Conservation (phyloP, 2,888 invertebrate genomes). For the Drosophila longiperda region DNA sequence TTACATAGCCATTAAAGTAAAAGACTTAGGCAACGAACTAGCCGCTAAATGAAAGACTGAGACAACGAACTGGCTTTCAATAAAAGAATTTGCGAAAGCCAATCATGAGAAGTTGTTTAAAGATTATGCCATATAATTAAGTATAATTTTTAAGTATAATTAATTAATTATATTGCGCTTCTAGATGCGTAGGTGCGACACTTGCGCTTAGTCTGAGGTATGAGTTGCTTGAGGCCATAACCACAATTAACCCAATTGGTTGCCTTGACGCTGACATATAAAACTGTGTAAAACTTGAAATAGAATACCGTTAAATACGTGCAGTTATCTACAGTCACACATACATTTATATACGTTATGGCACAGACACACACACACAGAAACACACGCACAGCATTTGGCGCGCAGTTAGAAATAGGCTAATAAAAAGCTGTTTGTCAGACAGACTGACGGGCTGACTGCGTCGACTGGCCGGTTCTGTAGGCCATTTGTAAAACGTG, state of each 20-base stretch:
- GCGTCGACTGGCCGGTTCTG: conserved; percentile 64
- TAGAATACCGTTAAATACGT: conserved; percentile 77
- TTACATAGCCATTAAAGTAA: neutral
- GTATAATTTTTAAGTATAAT: neutral
- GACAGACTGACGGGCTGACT: conserved; percentile 52
- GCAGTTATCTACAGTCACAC: conserved; percentile 49
- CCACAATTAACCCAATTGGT: conserved; percentile 54
- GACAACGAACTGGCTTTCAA: neutral
- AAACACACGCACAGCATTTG: conserved; percentile 26
- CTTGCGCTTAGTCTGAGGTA: conserved; percentile 21
- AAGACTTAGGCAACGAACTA: neutral
- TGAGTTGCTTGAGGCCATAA: conserved; percentile 16
- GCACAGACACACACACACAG: conserved; percentile 10
- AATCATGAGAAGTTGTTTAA: neutral
- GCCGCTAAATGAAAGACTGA: neutral
- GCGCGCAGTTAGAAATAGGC: conserved; percentile 62
- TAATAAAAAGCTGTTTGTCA: conserved; percentile 70
- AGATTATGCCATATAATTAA: neutral
- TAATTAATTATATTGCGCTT: conserved; percentile 3
- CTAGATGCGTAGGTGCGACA: conserved; percentile 46
- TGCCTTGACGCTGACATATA: conserved; percentile 40
- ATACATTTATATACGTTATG: conserved; percentile 17
- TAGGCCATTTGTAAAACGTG: conserved; percentile 60
- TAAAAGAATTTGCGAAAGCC: neutral
- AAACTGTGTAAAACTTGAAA: conserved; percentile 57